Percentiles rank a stretch among this genome's conserved stretches.
These are phyloP conservation scores for Antheraea pernyi DNA, from an alignment of 1,140 invertebrate species.

Conservation along the genomic window DNA sequence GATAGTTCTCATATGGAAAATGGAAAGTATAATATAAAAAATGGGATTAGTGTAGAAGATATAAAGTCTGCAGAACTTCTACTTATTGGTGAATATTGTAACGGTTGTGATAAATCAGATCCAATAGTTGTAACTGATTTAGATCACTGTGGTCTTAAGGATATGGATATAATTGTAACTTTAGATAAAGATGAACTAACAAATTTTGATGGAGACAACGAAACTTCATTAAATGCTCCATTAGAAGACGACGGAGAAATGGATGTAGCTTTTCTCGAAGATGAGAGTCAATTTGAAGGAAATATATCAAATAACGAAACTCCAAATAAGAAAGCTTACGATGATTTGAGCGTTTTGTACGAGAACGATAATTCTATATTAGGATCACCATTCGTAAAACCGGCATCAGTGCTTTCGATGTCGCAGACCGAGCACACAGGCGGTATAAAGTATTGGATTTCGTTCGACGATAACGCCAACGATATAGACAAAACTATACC, in stretches of 20 bases:
- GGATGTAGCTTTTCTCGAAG: constrained; percentile 6
- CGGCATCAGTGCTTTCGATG: constrained; percentile 52
- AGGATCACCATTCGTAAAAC: constrained; percentile 54
- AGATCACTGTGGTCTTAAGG: neutral
- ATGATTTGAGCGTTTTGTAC: constrained; percentile 20
- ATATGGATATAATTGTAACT: neutral
- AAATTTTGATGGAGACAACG: neutral
- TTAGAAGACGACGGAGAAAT: neutral
- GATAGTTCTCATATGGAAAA: neutral
- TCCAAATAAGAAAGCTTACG: neutral
- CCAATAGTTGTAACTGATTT: neutral
- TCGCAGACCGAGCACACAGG: constrained; percentile 58
- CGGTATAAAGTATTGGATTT: constrained; percentile 74
- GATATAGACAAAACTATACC: constrained; percentile 8
- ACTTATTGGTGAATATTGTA: neutral
- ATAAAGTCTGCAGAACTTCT: too few species aligned
- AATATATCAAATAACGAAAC: neutral
- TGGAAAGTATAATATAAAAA: neutral
- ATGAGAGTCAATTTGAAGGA: constrained; percentile 2
- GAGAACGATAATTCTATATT: constrained; percentile 51
- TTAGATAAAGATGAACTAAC: neutral
- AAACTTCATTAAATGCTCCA: neutral
- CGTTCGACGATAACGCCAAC: constrained; percentile 53
- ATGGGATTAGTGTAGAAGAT: neutral
- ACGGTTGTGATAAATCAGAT: neutral